Evolutionary conservation across 37 sponge, comb jelly and placozoan species (phyloP).

Genomic region (Mnemiopsis leidyi): DNA sequence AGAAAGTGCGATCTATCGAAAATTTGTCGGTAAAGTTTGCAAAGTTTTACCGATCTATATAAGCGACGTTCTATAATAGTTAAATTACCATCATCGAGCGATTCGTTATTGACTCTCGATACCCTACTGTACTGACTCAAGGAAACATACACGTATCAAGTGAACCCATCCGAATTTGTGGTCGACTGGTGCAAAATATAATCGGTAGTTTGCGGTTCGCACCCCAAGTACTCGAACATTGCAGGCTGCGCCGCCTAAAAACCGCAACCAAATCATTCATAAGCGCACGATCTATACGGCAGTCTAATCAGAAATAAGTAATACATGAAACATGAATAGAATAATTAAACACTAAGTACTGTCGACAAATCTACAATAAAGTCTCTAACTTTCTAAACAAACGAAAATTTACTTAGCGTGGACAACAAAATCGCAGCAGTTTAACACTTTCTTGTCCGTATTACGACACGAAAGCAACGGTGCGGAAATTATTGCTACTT

Average conservation of each 20-base stretch:
- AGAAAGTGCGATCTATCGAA: too few relatives aligned
- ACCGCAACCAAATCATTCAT: not conserved
- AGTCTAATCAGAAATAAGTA: not conserved
- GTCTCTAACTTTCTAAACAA: not conserved
- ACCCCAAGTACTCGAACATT: not conserved
- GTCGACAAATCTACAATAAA: not conserved
- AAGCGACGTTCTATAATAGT: too few relatives aligned
- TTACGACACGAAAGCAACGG: not conserved
- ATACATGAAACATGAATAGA: not conserved
- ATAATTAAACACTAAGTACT: not conserved
- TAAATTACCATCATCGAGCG: too few relatives aligned
- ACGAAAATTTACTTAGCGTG: not conserved
- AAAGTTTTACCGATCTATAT: too few relatives aligned
- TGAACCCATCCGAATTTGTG: not conserved
- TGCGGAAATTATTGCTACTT: not conserved
- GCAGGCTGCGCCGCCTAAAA: not conserved
- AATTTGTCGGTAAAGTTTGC: too few relatives aligned
- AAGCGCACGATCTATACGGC: not conserved
- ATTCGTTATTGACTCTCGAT: too few relatives aligned
- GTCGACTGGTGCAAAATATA: too few relatives aligned
- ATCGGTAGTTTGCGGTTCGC: not conserved
- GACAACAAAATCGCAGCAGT: not conserved
- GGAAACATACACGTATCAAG: not conserved
- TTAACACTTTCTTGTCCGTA: not conserved
- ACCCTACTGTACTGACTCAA: not conserved